A percentile compares a stretch with the other conserved stretches of the same genome.
phyloP scores from a whole-genome alignment of 2,797 vertebrate genomes.

The Sebastes reedi region DNA sequence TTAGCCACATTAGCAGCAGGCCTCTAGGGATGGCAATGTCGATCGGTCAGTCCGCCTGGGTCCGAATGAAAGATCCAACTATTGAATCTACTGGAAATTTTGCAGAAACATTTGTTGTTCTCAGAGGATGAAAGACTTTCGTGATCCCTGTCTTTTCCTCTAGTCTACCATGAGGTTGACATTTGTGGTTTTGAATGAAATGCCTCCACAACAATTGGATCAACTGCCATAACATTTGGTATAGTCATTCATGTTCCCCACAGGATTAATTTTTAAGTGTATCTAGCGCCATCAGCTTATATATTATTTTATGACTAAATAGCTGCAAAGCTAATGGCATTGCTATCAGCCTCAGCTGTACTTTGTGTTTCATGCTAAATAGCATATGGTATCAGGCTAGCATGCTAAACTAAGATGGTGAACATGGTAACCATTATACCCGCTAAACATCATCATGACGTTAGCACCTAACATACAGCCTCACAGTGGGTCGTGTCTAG shows the following conservation, averaged over 20 bases:
- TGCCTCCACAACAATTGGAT: not conserved
- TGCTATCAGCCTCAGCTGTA: not conserved
- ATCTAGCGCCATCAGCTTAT: not conserved
- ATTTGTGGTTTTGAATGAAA: not conserved
- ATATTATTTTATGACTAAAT: not conserved
- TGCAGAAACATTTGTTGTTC: not conserved
- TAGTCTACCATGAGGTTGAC: not conserved
- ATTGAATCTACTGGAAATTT: not conserved
- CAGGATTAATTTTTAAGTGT: not conserved
- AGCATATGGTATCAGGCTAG: not conserved
- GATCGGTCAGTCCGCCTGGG: not conserved
- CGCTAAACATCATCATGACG: not conserved
- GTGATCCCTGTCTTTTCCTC: not conserved
- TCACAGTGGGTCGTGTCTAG: no score
- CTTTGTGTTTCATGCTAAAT: not conserved
- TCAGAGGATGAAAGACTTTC: not conserved
- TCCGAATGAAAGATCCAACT: not conserved
- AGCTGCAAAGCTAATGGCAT: no score
- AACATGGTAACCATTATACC: no score
- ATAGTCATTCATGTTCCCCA: not conserved
- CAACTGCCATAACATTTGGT: not conserved
- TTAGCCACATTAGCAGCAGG: not conserved
- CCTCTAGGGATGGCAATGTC: not conserved
- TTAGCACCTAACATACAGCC: not conserved
- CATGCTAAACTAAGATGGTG: not conserved